Percentiles rank a stretch among this genome's conserved stretches.
These are phyloP conservation scores for Vultur gryphus DNA, from an alignment of 2,797 vertebrate species.

Conservation along the genomic window DNA sequence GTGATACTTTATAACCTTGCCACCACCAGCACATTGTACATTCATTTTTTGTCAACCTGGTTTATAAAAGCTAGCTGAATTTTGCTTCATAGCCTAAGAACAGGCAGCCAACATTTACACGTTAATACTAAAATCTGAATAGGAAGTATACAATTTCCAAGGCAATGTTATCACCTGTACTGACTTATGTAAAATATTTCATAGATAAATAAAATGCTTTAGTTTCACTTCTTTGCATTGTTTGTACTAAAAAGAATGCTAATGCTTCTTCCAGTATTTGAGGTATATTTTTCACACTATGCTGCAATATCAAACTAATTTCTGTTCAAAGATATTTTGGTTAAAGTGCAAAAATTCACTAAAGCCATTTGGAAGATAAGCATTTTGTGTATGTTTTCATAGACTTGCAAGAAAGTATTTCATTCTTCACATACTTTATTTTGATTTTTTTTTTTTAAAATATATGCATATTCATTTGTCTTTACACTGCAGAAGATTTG, in stretches of 20 bases:
- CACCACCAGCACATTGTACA: background rate
- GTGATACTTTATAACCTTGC: background rate
- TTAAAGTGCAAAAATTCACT: conserved; percentile 68
- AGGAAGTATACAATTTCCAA: background rate
- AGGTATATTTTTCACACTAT: conserved; percentile 44
- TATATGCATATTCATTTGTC: conserved; percentile 19
- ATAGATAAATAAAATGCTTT: conserved; percentile 23
- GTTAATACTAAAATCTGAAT: background rate
- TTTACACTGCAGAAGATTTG: background rate
- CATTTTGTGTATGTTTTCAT: background rate
- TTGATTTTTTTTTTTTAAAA: background rate
- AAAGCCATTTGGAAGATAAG: background rate
- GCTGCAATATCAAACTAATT: conserved; percentile 6
- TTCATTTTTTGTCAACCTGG: background rate
- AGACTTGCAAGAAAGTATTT: background rate
- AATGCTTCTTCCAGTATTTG: conserved; percentile 36
- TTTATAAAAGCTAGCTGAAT: background rate
- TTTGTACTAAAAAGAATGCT: background rate
- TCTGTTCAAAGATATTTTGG: background rate
- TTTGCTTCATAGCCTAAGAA: background rate
- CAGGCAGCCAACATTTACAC: background rate
- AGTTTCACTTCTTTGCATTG: background rate
- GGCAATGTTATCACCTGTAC: background rate
- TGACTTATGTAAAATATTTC: background rate
- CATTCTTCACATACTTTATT: background rate